Percentiles rank a stretch among this genome's conserved stretches.
These are phyloP conservation scores for silkworm (Bombyx mori) DNA, from an alignment of 1,140 invertebrate genomes.

Conservation along the genomic window DNA sequence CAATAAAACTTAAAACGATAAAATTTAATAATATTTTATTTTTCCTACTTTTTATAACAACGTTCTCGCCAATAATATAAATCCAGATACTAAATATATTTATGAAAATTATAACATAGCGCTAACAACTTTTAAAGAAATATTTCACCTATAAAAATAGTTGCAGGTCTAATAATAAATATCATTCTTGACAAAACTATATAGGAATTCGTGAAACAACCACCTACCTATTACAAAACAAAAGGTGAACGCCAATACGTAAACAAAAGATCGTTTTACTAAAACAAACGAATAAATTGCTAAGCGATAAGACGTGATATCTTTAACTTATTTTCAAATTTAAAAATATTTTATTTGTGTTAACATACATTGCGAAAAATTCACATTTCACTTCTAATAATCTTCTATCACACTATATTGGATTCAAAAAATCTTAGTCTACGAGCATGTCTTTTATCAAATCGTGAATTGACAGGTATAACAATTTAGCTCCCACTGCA, in stretches of 20 bases:
- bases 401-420: conserved; percentile 31
- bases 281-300: conserved; percentile 17
- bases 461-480: conserved; percentile 55
- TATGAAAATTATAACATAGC: too few relatives aligned
- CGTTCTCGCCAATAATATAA: neutral
- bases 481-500: conserved; percentile 55
- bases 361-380: conserved; percentile 60
- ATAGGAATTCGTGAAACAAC: conserved; percentile 13
- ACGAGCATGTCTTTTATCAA: conserved; percentile 50
- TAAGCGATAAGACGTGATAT: conserved; percentile 24
- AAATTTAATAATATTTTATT: conserved; percentile 2
- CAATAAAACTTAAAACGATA: conserved; percentile 12
- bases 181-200: conserved; percentile 48
- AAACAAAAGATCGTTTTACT: conserved; percentile 20
- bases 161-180: conserved; percentile 5
- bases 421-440: conserved; percentile 32
- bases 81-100: too few relatives aligned
- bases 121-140: too few relatives aligned
- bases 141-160: too few relatives aligned
- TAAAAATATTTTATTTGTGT: conserved; percentile 16
- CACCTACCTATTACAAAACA: conserved; percentile 14
- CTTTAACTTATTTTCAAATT: conserved; percentile 28
- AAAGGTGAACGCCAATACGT: conserved; percentile 19
- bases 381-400: conserved; percentile 54
- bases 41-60: conserved; percentile 2